Base-by-base conservation (phyloP, 2,888 invertebrate species). In the Diarsia mendica region DNA sequence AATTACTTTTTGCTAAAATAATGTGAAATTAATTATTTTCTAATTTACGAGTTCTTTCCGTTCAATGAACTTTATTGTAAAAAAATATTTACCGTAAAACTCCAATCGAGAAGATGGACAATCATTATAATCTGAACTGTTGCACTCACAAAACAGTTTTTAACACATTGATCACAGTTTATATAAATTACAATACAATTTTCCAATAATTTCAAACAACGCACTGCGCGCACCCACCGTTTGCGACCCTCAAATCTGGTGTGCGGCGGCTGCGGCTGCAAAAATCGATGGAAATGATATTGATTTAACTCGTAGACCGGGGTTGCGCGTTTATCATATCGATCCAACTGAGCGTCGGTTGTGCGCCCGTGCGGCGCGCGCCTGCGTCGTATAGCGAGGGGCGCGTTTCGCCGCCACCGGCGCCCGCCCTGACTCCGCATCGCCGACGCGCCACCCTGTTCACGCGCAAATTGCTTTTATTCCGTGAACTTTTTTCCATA, bases 301-400 rank as follows among this genome's bases (percentile, higher is more conserved):
- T 97, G 97, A 97, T 97, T 97, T 96, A 96, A 95, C 94, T 94
- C 96, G 95, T 96, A 93, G 92, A 97, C 97, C 97, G 97, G 97
- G 97, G 97, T 97, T 97, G 97, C 97, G 97, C 97, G 97, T 97
- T 97, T 97, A 98, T 98, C 97, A 97, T 97, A 98, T 98, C 97
- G 98, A 98, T 97, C 96, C 94, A 94, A 90, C 92, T 89, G 87
- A 87, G 92, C 90, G 91, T 91, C 93, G 92, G 92, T 91, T 90
- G 82, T 71, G 81, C 82, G 39, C 39, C 39, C 13, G 11, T 58
- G 28, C 58, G 83, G 81, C 74, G 85, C 91, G 91, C 95, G 94
- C 94, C 91, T 93, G 95, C 95, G 95, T 90, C 94, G 89, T 92
- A 89, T 91, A 73, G 82, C 80, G 89, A 90, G 92, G 92, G 91